phyloP scores from a whole-genome alignment of 2,888 invertebrate species.

The Nomada hirtipes region DNA sequence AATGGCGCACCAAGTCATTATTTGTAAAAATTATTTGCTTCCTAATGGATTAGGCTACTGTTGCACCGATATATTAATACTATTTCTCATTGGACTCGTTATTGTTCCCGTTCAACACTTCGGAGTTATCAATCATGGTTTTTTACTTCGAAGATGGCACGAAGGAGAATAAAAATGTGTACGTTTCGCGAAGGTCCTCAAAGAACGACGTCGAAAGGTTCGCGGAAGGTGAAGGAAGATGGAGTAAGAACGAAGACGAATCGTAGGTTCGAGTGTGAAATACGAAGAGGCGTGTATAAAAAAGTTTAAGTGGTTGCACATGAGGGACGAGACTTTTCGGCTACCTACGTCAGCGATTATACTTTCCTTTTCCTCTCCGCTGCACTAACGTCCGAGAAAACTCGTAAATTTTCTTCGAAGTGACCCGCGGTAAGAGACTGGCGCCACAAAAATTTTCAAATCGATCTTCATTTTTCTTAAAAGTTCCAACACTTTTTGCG shows the following conservation, averaged over 20 bases:
- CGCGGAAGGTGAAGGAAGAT: constrained; percentile 20
- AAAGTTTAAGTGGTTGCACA: constrained; percentile 73
- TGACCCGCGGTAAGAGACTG: constrained; percentile 48
- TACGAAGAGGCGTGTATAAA: constrained; percentile 64
- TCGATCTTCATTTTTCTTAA: constrained; percentile 5
- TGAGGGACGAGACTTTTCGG: constrained; percentile 60
- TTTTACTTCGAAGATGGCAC: background rate
- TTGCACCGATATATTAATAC: too few relatives aligned
- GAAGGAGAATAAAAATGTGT: background rate
- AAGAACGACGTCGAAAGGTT: background rate
- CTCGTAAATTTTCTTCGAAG: constrained; percentile 65
- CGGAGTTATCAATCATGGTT: too few relatives aligned
- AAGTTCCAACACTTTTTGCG: background rate
- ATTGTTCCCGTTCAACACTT: too few relatives aligned
- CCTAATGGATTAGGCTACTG: too few relatives aligned
- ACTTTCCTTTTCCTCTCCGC: constrained; percentile 23
- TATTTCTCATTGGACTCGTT: too few relatives aligned
- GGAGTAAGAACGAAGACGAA: constrained; percentile 26
- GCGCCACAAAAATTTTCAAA: constrained; percentile 55
- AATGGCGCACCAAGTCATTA: too few relatives aligned
- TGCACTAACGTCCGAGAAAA: constrained; percentile 51
- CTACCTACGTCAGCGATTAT: constrained; percentile 67
- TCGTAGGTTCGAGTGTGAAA: constrained; percentile 65
- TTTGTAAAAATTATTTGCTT: too few relatives aligned
- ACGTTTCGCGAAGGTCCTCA: background rate